Conservation (phyloP, 30 jellyfish, hydroid and myxozoan genomes). For the Turritopsis dohrnii region DNA sequence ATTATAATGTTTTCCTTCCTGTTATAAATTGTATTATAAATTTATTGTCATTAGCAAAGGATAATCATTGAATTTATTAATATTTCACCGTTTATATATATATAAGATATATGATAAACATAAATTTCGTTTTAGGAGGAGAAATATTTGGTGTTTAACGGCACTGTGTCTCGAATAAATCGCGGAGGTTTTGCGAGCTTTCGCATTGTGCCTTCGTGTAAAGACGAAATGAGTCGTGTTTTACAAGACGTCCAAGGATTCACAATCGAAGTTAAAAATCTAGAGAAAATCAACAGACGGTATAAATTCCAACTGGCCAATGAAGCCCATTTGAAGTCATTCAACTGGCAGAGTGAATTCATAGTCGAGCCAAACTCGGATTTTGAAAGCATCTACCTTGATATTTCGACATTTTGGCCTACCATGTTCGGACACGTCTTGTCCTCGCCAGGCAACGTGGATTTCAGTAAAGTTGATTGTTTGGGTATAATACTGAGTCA, state of each 20-base stretch:
- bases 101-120: too few relatives aligned
- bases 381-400: conserved; percentile 43
- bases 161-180: conserved; percentile 45
- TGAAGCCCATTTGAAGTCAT: conserved; percentile 68
- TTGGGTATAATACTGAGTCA: conserved; percentile 79
- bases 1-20: too few relatives aligned
- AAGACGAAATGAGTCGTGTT: conserved; percentile 39
- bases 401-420: conserved; percentile 90
- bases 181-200: conserved; percentile 94
- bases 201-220: conserved; percentile 55
- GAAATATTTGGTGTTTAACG: conserved; percentile 34
- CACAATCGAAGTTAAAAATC: conserved; percentile 45
- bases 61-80: too few relatives aligned
- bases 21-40: too few relatives aligned
- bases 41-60: too few relatives aligned
- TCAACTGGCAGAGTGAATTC: conserved; percentile 83
- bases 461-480: conserved; percentile 56
- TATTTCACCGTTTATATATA: too few relatives aligned
- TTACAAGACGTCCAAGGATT: conserved; percentile 47
- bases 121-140: background rate
- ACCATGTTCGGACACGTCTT: conserved; percentile 90
- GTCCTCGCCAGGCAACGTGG: conserved; percentile 74
- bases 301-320: conserved; percentile 79
- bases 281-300: conserved; percentile 29
- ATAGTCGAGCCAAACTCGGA: conserved; percentile 52